Base-by-base conservation (phyloP, 2,888 invertebrate species). In the Drosophila incognita region DNA sequence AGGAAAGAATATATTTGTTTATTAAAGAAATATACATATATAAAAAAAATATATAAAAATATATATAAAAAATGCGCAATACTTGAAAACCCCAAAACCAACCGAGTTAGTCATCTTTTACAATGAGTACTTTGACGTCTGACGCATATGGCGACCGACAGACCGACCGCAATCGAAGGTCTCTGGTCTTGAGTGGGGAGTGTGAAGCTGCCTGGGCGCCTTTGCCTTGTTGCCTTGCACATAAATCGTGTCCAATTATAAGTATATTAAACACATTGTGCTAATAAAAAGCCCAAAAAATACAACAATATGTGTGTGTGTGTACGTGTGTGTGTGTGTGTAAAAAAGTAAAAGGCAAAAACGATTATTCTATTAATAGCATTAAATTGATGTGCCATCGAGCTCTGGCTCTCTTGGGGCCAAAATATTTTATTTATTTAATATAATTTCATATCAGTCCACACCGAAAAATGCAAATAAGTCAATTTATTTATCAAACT, bases 221-320 rank as follows among this genome's bases (percentile, higher is more conserved):
- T 57, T 51, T 48, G 38, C 24, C 18, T 36, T 18, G 15, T 27
- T 35, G 33, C 27, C 11, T 46, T 24, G 49, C 49, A 29, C 63
- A 81, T 81, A 77, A 77, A 80, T 81, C 81, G 70, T 77, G 59
- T 80, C 67, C 78, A 81, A 80, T 80, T 80, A 81, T 81, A 81
- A 80, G 65, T 65, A 69, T 73, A 77, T 80, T 77, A 81, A 81
- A 77, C 79, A 80, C 68, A 77, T 77, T 80, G 66, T 66, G 40
- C 42, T 60, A 48, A 51, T 38, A 38, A 48, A 21, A 78, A 59
- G 21, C 64, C 76, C 38, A 75, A 80, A 80, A 71, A 71, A 79
- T 53, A 18, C 46, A 48, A 13, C 15, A 53, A 33, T 27, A 18
- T 33, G 1, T 15, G 24, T 2, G 24, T 24, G 0, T 51, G 29